Percentiles rank a stretch among this genome's conserved stretches.
phyloP scores from a whole-genome alignment of 2,888 invertebrate genomes.

The Fragum fragum region DNA sequence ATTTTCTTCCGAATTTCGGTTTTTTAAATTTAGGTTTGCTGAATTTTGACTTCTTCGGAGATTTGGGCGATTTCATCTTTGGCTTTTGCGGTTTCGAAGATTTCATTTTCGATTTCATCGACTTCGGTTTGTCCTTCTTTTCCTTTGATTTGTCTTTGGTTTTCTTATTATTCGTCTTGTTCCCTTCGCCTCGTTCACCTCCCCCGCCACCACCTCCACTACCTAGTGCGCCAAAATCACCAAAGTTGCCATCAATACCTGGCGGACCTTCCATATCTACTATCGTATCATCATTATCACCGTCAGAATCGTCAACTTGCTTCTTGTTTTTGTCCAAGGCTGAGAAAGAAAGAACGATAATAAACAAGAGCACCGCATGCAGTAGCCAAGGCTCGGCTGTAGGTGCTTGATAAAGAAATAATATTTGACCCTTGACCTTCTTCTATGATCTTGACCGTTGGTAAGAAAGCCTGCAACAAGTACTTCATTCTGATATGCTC shows the following conservation, averaged over 20 bases:
- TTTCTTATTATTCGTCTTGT: slow-evolving; percentile 36
- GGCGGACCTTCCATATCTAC: slow-evolving; percentile 20
- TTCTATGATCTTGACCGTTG: no score
- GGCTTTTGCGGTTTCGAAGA: slow-evolving; percentile 29
- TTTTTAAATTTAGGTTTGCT: slow-evolving; percentile 7
- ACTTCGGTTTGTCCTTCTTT: slow-evolving; percentile 35
- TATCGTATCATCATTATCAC: slow-evolving; percentile 39
- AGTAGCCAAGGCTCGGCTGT: no score
- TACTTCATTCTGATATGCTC: no score
- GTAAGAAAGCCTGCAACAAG: no score
- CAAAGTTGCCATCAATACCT: slow-evolving; percentile 11
- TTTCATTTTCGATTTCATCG: slow-evolving; percentile 30
- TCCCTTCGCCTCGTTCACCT: slow-evolving; percentile 27
- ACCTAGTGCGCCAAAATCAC: neutral
- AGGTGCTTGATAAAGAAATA: no score
- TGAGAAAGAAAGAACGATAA: slow-evolving; percentile 30
- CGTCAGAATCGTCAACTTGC: slow-evolving; percentile 26
- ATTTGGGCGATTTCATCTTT: slow-evolving; percentile 26
- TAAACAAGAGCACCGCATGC: no score
- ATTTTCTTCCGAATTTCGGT: neutral
- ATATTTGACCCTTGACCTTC: no score
- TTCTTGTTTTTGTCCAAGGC: slow-evolving; percentile 35
- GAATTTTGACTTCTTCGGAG: slow-evolving; percentile 17
- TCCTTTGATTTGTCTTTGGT: slow-evolving; percentile 17
- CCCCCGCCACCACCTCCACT: slow-evolving; percentile 31